phyloP scores from a whole-genome alignment of 2,888 invertebrate species.

The Oligia fasciuncula region DNA sequence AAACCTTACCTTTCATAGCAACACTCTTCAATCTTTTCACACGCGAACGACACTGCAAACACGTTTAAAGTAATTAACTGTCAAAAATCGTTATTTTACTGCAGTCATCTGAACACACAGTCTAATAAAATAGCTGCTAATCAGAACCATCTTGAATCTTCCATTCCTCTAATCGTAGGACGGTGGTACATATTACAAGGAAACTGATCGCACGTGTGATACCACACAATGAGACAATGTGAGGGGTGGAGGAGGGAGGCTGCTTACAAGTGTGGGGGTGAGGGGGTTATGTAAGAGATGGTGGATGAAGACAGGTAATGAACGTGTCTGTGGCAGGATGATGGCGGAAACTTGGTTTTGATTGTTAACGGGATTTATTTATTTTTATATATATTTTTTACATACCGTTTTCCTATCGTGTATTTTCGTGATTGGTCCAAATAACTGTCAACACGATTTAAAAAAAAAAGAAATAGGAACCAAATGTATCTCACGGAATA shows the following conservation, averaged over 20 bases:
- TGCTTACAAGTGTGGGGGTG: neutral
- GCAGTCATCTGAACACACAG: neutral
- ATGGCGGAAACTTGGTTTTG: neutral
- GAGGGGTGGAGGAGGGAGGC: neutral
- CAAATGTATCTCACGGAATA: neutral
- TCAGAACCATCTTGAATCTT: constrained; percentile 13
- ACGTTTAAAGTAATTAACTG: neutral
- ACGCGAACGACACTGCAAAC: neutral
- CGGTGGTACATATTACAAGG: constrained; percentile 16
- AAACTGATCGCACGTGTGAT: constrained; percentile 45
- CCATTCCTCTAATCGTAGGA: neutral
- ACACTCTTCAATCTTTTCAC: neutral
- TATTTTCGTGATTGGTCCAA: neutral
- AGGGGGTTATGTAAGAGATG: neutral
- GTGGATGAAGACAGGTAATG: constrained; percentile 12
- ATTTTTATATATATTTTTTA: neutral
- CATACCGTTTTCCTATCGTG: neutral
- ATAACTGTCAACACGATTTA: neutral
- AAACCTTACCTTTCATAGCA: neutral
- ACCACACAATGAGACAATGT: constrained; percentile 25
- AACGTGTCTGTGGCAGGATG: neutral
- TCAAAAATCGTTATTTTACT: neutral
- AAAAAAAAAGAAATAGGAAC: neutral
- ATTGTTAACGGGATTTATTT: neutral
- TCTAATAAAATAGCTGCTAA: constrained; percentile 16